A percentile compares a stretch with the other conserved stretches of the same genome.
phyloP scores from a whole-genome alignment of 2,797 vertebrate genomes.

The Natrix natrix region DNA sequence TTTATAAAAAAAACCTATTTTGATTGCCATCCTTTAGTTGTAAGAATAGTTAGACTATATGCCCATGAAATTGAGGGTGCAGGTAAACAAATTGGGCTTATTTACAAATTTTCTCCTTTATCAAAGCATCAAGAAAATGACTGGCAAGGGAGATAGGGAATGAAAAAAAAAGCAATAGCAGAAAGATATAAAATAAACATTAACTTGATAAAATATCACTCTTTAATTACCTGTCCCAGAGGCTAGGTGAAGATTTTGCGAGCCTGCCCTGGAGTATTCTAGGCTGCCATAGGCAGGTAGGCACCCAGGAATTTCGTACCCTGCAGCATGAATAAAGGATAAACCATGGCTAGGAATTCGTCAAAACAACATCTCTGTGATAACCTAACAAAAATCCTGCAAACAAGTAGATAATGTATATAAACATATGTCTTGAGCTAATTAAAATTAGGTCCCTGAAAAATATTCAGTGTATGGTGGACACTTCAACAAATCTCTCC shows the following conservation, averaged over 20 bases:
- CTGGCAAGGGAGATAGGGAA: background rate
- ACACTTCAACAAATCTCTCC: background rate
- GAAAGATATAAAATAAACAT: constrained; percentile 62
- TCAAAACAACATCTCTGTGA: constrained; percentile 59
- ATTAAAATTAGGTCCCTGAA: background rate
- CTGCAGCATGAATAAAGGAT: constrained; percentile 79
- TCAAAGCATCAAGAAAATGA: constrained; percentile 16
- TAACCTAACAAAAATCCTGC: constrained; percentile 55
- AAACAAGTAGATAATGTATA: constrained; percentile 1
- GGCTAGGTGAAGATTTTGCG: constrained; percentile 78
- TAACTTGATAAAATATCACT: constrained; percentile 65
- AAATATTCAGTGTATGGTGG: background rate
- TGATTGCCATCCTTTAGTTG: background rate
- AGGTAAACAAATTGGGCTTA: background rate
- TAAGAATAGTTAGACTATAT: constrained; percentile 33
- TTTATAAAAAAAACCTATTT: background rate
- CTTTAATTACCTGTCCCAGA: constrained; percentile 80
- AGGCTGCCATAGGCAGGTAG: constrained; percentile 78
- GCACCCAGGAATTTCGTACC: constrained; percentile 80
- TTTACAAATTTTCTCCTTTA: constrained; percentile 34
- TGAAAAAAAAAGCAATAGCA: constrained; percentile 50
- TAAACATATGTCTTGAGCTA: background rate
- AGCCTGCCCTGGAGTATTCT: constrained; percentile 79
- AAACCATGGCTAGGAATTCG: constrained; percentile 72
- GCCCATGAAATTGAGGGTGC: constrained; percentile 35